Conservation (phyloP, 2,888 invertebrate species). For the Himalopsyche japonica region DNA sequence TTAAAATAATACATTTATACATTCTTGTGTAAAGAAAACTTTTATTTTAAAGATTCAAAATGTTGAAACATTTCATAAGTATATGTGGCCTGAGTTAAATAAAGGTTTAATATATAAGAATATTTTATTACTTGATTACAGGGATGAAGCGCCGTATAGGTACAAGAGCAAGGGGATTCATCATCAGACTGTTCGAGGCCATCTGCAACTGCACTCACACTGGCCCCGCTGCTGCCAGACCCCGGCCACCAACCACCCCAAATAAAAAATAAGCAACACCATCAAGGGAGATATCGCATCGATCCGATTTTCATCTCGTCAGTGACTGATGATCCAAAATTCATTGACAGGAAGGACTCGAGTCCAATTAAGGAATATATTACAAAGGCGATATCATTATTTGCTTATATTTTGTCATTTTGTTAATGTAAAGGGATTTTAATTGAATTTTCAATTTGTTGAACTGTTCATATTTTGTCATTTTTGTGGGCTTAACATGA, state of each 20-base stretch:
- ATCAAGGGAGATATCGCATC: neutral
- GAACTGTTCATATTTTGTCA: too few species aligned
- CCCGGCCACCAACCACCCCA: constrained; percentile 28
- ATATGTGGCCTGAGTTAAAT: too few species aligned
- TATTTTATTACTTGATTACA: constrained; percentile 38
- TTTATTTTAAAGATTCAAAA: too few species aligned
- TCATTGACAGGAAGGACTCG: neutral
- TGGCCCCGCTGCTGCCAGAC: constrained; percentile 57
- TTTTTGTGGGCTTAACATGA: too few species aligned
- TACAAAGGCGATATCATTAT: neutral
- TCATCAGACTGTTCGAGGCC: constrained; percentile 65
- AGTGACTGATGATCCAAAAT: neutral
- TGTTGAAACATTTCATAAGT: too few species aligned
- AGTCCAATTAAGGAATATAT: neutral
- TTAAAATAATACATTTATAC: too few species aligned
- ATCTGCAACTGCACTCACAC: constrained; percentile 68
- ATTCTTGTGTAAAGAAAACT: too few species aligned
- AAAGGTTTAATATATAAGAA: too few species aligned
- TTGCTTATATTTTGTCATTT: neutral
- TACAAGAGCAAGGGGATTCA: constrained; percentile 62
- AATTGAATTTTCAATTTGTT: neutral
- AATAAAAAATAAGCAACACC: constrained; percentile 31
- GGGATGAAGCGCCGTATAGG: constrained; percentile 63
- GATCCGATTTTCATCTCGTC: neutral
- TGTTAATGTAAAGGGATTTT: neutral